Evolutionary conservation across 2,113 vertebrate species (phyloP), one percentile per base, ranked within the genome.

Genomic region (Cynoglossus semilaevis): DNA sequence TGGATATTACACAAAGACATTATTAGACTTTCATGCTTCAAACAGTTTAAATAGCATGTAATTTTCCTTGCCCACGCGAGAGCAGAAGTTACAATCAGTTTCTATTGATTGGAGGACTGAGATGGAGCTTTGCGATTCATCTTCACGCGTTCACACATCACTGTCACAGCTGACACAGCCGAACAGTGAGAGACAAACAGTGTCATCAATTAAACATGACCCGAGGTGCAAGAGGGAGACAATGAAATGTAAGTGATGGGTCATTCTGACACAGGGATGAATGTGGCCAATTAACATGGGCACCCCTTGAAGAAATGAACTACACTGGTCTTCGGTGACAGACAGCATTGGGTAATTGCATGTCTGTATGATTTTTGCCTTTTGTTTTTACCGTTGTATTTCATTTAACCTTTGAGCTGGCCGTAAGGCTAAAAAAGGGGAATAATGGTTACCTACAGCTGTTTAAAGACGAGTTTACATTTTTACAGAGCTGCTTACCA

Each of bases 11-110:
- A 50, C 63, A 19, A 19, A 18, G 48, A 61, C 45, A 52, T 46
- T 48, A 63, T 52, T 63, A 45, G 50, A 70, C 67, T 50, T 53
- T 56, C 42, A 29, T 35, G 70, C 63, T 61, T 57, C 40, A 54
- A 63, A 43, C 80, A 59, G 58, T 63, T 85, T 72, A 51, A 76
- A 64, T 63, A 68, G 74, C 1, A 13, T 3, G 8, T 55, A 48
- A 71, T 75, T 82, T 63, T 72, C 70, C 70, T 51, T 48, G 5
- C 72, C 74, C 72, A 63, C 2, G 66, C 17, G 29, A 53, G 42
- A 56, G 58, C 22, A 73, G 67, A 71, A 63, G 67, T 65, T 69
- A 67, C 60, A 69, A 62, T 70, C 59, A 71, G 15, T 12, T 52
- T 69, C 62, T 74, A 62, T 68, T 63, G 74, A 78, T 51, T 43